Base-by-base conservation (phyloP, 2,888 invertebrate species). In the Drosophila diplacantha region DNA sequence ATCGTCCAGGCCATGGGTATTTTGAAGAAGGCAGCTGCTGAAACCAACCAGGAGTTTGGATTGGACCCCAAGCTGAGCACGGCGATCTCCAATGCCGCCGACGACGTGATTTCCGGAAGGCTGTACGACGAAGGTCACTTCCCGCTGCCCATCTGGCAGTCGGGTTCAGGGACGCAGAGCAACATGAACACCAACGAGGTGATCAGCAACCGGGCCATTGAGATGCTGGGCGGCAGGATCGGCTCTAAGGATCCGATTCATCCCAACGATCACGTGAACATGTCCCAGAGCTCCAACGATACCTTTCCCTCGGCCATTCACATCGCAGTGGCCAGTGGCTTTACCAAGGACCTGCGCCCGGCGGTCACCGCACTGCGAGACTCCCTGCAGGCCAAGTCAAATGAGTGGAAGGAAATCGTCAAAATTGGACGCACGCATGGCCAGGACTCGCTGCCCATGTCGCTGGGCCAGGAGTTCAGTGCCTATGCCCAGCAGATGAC, bases 301-400 rank as follows among this genome's bases (percentile, higher is more conserved):
- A 97, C 98, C 0, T 99, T 96, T 88, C 99, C 99, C 1, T 96
- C 99, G 0, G 99, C 99, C 0, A 98, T 99, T 95, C 98, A 99
- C 87, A 94, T 99, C 71, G 94, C 98, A 0, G 96, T 97, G 0
- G 98, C 95, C 2, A 90, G 95, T 87, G 96, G 98, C 87, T 90
- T 98, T 49, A 90, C 94, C 68, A 91, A 93, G 74, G 89, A 91
- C 0, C 90, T 99, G 1, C 88, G 97, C 81, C 98, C 98, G 0
- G 93, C 93, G 0, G 86, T 99, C 16, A 89, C 91, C 46, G 88
- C 90, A n/a, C 87, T 99, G 5, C 90, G 92, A 20, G 91, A 92
- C 72, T 92, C 94, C 0, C 87, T 99, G 39, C 89, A 92, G 5
- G 86, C 88, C 12, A 99, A 99, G 88, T 83, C 93, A 0, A 91